phyloP scores from a whole-genome alignment of 2,113 vertebrate species.

The Tauraco erythrolophus region DNA sequence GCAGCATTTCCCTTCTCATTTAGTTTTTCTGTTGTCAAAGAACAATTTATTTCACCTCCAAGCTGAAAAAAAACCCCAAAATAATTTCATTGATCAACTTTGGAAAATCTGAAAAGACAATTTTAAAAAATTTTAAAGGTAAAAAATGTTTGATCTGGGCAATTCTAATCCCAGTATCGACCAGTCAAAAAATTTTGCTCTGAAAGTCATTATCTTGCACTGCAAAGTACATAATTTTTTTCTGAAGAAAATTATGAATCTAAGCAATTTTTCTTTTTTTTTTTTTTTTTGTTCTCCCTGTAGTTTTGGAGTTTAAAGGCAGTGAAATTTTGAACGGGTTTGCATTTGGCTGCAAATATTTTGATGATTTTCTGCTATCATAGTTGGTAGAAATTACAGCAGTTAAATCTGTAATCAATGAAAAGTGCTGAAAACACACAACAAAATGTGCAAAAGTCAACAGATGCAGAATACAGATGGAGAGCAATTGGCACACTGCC shows the following conservation, averaged over 20 bases:
- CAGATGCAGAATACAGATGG: slow-evolving; percentile 34
- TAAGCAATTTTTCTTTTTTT: background rate
- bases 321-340: background rate
- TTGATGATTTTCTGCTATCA: background rate
- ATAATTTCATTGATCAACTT: background rate
- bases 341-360: background rate
- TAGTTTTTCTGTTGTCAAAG: background rate
- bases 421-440: background rate
- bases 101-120: background rate
- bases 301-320: background rate
- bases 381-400: background rate
- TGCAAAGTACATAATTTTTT: background rate
- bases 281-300: background rate
- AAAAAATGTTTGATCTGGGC: background rate
- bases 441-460: background rate
- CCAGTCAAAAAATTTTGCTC: background rate
- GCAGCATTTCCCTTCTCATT: background rate
- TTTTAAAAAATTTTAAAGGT: background rate
- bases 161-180: background rate
- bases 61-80: background rate
- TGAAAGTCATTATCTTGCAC: background rate
- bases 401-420: slow-evolving; percentile 21
- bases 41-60: background rate
- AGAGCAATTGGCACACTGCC: background rate
- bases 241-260: background rate